These are phyloP conservation scores for Protonemura montana DNA, from an alignment of 2,888 invertebrate genomes.

Conservation along the genomic window DNA sequence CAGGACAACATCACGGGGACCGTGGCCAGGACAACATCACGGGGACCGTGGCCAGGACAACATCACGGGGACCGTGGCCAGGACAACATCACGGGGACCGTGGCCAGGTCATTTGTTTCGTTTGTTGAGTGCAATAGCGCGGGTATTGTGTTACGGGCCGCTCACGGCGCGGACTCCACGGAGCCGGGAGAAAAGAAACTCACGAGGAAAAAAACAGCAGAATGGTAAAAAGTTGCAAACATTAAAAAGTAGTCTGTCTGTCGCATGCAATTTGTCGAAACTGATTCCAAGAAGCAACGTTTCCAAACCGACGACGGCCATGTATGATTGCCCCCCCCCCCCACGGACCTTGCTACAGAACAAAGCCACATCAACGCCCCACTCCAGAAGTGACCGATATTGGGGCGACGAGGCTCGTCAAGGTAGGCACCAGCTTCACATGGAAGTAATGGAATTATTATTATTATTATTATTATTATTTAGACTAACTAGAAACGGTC, in stretches of 20 bases:
- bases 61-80: too few species aligned
- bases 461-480: too few species aligned
- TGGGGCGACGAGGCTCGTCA: neutral
- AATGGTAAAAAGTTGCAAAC: neutral
- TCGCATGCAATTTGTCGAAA: neutral
- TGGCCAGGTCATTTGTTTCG: too few species aligned
- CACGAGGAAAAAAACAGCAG: neutral
- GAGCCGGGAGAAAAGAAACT: neutral
- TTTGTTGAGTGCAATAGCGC: neutral
- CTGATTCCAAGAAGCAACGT: slow-evolving; percentile 8
- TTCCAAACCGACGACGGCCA: neutral
- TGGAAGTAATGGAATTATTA: neutral
- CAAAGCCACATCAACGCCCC: too few species aligned
- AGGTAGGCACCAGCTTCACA: neutral
- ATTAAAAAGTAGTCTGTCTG: neutral
- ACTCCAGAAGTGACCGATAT: slow-evolving; percentile 13
- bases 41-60: too few species aligned
- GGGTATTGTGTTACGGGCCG: too few species aligned
- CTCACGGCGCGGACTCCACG: too few species aligned
- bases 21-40: too few species aligned
- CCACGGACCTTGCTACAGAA: too few species aligned
- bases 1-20: too few species aligned
- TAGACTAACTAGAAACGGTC: too few species aligned
- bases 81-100: too few species aligned
- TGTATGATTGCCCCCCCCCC: neutral